phyloP scores from a whole-genome alignment of 2,797 vertebrate genomes.

The Notoglanidium macrostoma region DNA sequence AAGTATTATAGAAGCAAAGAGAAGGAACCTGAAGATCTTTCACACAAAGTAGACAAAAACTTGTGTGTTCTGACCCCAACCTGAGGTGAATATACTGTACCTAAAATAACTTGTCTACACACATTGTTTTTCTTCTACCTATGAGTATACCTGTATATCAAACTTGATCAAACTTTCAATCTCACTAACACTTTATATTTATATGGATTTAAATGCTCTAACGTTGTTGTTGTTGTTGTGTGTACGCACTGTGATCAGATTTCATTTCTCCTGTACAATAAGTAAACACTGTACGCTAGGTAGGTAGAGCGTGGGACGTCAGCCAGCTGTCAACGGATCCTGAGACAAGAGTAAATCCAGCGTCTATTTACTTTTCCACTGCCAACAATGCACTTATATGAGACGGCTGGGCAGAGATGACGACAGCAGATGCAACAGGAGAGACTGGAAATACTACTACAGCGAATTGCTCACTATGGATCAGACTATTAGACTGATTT shows the following conservation, averaged over 20 bases:
- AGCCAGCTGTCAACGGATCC: conserved; percentile 1
- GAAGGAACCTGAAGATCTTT: neutral
- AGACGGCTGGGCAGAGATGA: neutral
- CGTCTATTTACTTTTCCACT: conserved; percentile 11
- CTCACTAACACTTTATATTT: neutral
- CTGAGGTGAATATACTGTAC: neutral
- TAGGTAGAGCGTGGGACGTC: neutral
- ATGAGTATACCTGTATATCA: neutral
- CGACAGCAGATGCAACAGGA: conserved; percentile 10
- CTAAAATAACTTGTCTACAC: neutral
- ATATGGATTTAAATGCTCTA: neutral
- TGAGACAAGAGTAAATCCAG: conserved; percentile 12
- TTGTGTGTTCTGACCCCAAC: neutral
- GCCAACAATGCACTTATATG: neutral
- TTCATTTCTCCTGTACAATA: neutral
- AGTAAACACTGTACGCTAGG: neutral
- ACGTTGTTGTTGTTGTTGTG: neutral
- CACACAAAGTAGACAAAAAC: neutral
- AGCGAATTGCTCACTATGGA: too few relatives aligned
- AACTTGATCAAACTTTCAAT: neutral
- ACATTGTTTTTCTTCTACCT: neutral
- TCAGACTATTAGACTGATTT: neutral
- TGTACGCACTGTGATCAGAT: neutral
- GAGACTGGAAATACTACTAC: neutral
- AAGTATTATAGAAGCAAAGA: neutral